Percentiles rank a stretch among this genome's conserved stretches.
Evolutionary conservation across 2,113 vertebrate genomes (phyloP).

Genomic region (Coracopsis vasa): DNA sequence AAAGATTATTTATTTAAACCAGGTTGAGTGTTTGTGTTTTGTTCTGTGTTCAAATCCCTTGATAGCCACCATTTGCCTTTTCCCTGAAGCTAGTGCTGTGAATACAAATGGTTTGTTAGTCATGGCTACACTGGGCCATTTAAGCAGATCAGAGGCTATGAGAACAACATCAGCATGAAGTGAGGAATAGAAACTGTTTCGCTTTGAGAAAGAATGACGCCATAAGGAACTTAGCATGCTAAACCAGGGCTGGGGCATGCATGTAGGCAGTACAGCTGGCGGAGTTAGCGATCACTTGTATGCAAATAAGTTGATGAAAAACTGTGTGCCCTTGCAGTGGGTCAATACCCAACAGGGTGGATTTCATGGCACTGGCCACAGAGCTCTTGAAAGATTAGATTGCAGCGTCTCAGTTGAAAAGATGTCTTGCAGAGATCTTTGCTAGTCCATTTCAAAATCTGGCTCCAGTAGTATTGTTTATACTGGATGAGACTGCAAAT

Average conservation of each 20-base stretch:
- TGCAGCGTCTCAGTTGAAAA: not conserved
- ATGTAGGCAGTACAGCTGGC: not conserved
- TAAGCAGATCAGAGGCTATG: not conserved
- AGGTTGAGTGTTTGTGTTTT: not conserved
- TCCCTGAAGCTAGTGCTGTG: not conserved
- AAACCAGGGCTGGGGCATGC: not conserved
- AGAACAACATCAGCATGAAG: not conserved
- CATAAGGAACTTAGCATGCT: not conserved
- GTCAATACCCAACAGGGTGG: not conserved
- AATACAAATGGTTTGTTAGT: not conserved
- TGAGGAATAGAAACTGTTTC: not conserved
- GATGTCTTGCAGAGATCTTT: not conserved
- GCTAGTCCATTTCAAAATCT: not conserved
- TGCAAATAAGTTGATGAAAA: not conserved
- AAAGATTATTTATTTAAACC: not conserved
- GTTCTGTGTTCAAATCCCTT: not conserved
- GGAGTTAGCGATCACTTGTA: not conserved
- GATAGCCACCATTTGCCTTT: not conserved
- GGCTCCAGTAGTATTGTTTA: not conserved
- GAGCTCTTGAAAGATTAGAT: not conserved
- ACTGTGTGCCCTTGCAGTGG: not conserved
- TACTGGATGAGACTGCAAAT: not conserved
- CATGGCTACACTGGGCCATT: not conserved
- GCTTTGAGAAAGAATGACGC: not conserved
- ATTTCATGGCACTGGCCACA: not conserved